These are phyloP conservation scores for Lithophane leautieri DNA, from an alignment of 2,888 invertebrate genomes.

Conservation along the genomic window DNA sequence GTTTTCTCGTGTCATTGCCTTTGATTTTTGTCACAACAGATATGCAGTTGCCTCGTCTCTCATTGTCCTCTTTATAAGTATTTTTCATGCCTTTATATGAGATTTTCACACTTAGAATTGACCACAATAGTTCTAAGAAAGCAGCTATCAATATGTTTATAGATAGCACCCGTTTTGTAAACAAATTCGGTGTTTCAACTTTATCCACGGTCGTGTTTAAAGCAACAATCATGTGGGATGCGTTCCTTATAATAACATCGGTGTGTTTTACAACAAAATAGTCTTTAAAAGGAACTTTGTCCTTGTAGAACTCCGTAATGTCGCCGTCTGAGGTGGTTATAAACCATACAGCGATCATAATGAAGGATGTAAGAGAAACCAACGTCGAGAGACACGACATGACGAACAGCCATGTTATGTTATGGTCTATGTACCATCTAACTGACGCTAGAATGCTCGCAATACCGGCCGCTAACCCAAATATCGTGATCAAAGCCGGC, in stretches of 20 bases:
- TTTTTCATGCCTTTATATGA: conserved; percentile 91
- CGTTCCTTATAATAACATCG: conserved; percentile 80
- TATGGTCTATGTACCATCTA: conserved; percentile 92
- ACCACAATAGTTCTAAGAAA: conserved; percentile 91
- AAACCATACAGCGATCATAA: conserved; percentile 85
- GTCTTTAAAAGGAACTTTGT: conserved; percentile 83
- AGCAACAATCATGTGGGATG: conserved; percentile 83
- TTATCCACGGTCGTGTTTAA: conserved; percentile 71
- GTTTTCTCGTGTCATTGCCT: conserved; percentile 85
- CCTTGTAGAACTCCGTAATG: conserved; percentile 84
- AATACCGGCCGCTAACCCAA: conserved; percentile 87
- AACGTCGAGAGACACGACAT: conserved; percentile 89
- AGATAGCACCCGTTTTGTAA: conserved; percentile 87
- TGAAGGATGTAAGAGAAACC: conserved; percentile 84
- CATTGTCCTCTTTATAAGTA: conserved; percentile 89
- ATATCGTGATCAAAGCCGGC: conserved; percentile 87
- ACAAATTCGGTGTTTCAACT: conserved; percentile 75
- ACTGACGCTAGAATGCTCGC: conserved; percentile 91
- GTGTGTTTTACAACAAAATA: conserved; percentile 81
- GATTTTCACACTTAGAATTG: conserved; percentile 90
- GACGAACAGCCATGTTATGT: conserved; percentile 91
- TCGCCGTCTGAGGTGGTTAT: conserved; percentile 81
- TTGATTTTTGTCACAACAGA: conserved; percentile 90
- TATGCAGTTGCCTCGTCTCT: conserved; percentile 87
- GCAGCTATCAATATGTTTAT: conserved; percentile 91